phyloP scores from a whole-genome alignment of 2,113 vertebrate species.

The Corydoras sp. region DNA sequence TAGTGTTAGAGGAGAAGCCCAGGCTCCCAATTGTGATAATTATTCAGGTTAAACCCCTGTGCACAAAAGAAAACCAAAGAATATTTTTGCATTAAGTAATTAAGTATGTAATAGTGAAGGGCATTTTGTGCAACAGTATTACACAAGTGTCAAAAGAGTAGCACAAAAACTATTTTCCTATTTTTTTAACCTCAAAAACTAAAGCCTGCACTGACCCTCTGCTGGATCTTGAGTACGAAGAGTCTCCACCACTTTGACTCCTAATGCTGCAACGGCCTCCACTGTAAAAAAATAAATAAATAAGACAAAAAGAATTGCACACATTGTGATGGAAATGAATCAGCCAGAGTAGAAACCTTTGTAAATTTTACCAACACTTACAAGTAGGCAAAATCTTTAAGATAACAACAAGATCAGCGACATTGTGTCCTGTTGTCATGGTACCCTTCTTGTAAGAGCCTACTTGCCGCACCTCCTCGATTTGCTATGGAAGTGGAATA shows the following conservation, averaged over 20 bases:
- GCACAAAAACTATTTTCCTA: too few species aligned
- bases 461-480: slow-evolving; percentile 95
- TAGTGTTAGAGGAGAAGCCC: too few species aligned
- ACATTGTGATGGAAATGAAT: too few species aligned
- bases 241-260: slow-evolving; percentile 93
- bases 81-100: too few species aligned
- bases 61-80: too few species aligned
- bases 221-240: slow-evolving; percentile 84
- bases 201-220: slow-evolving; percentile 69
- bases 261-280: slow-evolving; percentile 92
- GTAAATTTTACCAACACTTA: slow-evolving; percentile 58
- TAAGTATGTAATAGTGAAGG: too few species aligned
- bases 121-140: too few species aligned
- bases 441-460: slow-evolving; percentile 98
- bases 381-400: slow-evolving; percentile 93
- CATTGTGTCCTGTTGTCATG: slow-evolving; percentile 93
- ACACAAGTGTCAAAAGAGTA: too few species aligned
- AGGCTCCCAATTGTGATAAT: too few species aligned
- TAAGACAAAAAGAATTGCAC: background rate
- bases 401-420: slow-evolving; percentile 93
- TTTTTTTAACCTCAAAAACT: background rate
- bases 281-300: slow-evolving; percentile 58
- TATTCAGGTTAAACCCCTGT: too few species aligned
- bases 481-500: slow-evolving; percentile 72
- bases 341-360: too few species aligned